phyloP scores from a whole-genome alignment of 2,888 invertebrate species.

The Oscheius sp. region DNA sequence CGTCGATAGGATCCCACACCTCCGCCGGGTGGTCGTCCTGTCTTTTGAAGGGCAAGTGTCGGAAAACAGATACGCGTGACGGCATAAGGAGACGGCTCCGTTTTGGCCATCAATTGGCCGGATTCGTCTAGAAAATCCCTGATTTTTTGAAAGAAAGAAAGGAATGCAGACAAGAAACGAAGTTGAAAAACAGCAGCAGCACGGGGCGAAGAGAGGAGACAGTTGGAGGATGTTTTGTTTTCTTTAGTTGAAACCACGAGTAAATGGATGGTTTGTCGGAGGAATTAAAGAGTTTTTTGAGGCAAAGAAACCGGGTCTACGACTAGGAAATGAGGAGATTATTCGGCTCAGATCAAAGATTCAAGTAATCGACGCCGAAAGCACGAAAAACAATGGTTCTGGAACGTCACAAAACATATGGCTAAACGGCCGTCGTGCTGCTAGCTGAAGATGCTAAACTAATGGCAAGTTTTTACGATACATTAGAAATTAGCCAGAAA shows the following conservation, averaged over 20 bases:
- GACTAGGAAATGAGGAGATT: too few species aligned
- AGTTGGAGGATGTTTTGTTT: too few species aligned
- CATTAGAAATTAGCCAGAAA: too few species aligned
- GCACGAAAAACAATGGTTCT: too few species aligned
- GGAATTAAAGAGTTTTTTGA: too few species aligned
- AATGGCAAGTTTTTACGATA: too few species aligned
- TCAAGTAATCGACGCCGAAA: too few species aligned
- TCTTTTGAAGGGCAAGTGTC: conserved; percentile 54
- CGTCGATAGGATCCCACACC: conserved; percentile 1
- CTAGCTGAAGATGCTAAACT: too few species aligned
- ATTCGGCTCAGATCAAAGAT: too few species aligned
- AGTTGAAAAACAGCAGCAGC: neutral
- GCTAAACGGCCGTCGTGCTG: too few species aligned
- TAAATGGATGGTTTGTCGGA: neutral
- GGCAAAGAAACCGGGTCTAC: too few species aligned
- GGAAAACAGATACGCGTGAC: conserved; percentile 54
- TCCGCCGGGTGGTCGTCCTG: neutral
- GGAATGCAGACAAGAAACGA: neutral
- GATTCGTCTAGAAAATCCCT: neutral
- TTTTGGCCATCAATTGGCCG: conserved; percentile 29
- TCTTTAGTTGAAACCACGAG: neutral
- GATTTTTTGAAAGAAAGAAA: neutral
- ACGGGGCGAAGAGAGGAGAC: neutral
- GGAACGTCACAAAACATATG: too few species aligned
- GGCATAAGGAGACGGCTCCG: conserved; percentile 50